Conservation (phyloP, 2,888 invertebrate genomes). For the Drosophila setosimentum region DNA sequence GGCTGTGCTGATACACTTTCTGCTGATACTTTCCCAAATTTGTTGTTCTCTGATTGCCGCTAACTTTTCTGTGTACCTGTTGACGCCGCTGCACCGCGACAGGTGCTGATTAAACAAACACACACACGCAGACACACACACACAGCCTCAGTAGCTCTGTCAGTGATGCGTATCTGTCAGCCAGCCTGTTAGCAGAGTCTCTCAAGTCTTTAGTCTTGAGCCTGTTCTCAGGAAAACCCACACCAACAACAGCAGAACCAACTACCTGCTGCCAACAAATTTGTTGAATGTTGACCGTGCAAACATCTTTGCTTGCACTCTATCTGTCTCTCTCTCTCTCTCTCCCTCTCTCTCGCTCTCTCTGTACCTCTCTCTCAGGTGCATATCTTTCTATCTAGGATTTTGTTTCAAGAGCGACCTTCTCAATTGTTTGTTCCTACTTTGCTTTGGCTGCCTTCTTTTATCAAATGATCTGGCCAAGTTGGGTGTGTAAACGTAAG, state of each 20-base stretch:
- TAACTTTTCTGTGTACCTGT: slow-evolving; percentile 66
- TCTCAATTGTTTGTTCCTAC: slow-evolving; percentile 78
- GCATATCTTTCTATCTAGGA: slow-evolving; percentile 68
- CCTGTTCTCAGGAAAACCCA: slow-evolving; percentile 78
- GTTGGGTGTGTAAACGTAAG: slow-evolving; percentile 73
- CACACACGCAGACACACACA: slow-evolving; percentile 65
- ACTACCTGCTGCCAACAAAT: slow-evolving; percentile 70
- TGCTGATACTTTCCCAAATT: slow-evolving; percentile 67
- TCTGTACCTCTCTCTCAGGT: slow-evolving; percentile 27
- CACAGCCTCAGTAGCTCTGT: slow-evolving; percentile 33
- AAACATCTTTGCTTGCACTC: slow-evolving; percentile 63
- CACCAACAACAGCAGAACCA: slow-evolving; percentile 65
- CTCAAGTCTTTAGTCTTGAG: slow-evolving; percentile 17
- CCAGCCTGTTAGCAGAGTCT: slow-evolving; percentile 67
- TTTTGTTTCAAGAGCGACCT: slow-evolving; percentile 62
- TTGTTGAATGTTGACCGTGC: slow-evolving; percentile 79
- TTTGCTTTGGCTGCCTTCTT: slow-evolving; percentile 44
- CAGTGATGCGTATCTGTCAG: slow-evolving; percentile 80
- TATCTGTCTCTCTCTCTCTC: not conserved
- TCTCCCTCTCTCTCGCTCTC: too few relatives aligned
- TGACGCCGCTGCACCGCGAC: slow-evolving; percentile 70
- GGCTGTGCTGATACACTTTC: slow-evolving; percentile 55
- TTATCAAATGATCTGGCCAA: slow-evolving; percentile 58
- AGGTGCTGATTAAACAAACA: slow-evolving; percentile 80
- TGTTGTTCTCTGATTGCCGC: slow-evolving; percentile 24